phyloP scores from a whole-genome alignment of 2,888 invertebrate species.

The Sussaba pulchella region DNA sequence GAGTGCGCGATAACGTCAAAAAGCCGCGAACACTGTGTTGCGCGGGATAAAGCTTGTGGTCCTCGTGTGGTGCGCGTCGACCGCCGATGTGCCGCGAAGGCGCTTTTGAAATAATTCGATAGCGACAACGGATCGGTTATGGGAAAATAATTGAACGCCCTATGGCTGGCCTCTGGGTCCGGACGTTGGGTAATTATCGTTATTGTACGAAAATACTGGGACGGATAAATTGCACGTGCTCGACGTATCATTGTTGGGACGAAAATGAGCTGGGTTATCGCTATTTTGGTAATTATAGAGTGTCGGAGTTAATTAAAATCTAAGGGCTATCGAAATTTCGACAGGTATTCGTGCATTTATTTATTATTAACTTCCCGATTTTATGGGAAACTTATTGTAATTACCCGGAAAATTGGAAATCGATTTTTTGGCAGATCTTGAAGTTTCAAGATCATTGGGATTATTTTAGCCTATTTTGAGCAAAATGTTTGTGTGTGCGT shows the following conservation, averaged over 20 bases:
- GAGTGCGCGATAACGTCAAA: not conserved
- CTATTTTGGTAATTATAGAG: no score
- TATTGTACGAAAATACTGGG: not conserved
- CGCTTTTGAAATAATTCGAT: conserved; percentile 41
- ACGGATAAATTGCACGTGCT: not conserved
- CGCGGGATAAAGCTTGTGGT: conserved; percentile 26
- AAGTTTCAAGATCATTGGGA: no score
- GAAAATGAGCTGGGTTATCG: not conserved
- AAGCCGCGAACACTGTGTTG: no score
- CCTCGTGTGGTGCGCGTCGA: conserved; percentile 4
- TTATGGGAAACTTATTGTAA: no score
- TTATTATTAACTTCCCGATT: no score
- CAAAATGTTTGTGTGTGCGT: no score
- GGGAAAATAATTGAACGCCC: not conserved
- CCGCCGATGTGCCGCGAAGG: conserved; percentile 5
- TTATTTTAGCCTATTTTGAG: no score
- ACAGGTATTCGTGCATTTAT: no score
- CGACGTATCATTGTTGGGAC: not conserved
- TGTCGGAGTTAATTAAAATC: no score
- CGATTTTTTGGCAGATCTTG: no score
- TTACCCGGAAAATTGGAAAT: no score
- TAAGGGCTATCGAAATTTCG: no score
- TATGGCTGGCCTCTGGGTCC: not conserved
- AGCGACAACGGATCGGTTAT: conserved; percentile 32
- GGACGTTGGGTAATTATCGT: not conserved